Evolutionary conservation across 2,113 vertebrate species (phyloP), one percentile per base, ranked within the genome.

Genomic region (Leuciscus idus): DNA sequence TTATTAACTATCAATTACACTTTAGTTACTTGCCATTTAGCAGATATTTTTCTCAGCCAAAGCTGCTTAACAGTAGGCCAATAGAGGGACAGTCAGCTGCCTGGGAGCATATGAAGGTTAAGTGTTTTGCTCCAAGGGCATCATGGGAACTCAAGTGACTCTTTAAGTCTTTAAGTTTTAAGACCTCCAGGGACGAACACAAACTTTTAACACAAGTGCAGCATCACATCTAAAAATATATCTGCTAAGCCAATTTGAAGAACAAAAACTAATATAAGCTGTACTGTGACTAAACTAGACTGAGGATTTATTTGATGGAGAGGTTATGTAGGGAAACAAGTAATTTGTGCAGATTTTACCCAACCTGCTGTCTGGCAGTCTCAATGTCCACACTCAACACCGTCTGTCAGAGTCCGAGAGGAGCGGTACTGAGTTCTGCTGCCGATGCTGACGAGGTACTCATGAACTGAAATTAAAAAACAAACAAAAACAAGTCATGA

Each of bases 241-340:
- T 50, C 43, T 33, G 80, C 80, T 61, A 39, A 11, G 55, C 30
- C 8, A 30, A 55, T 86, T 85, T 81, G 33, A 46, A 89, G 81
- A 36, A 92, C 89, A 91, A 91, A 90, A 86, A 86, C 86, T 23
- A 33, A 81, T 88, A 89, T 89, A 89, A 36, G n/a, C 62, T 61
- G 39, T 17, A 17, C 52, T 23, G 26, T 23, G 50, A 57, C 17
- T 78, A 17, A 77, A 77, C 75, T 30, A 57, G 21, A 43, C 19
- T 83, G 64, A 73, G 6, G 52, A 46, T 43, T 64, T 1, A 30
- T 28, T 50, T 48, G 28, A 57, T 72, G 0, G 73, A 30, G 21
- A 72, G 43, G 15, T 57, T 33, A 64, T 72, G 61, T 23, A 80
- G 48, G 70, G 6, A 2, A 61, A 33, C 21, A 46, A 12, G 12